Evolutionary conservation across 2,113 vertebrate species (phyloP).

Genomic region (Tragelaphus strepsiceros): DNA sequence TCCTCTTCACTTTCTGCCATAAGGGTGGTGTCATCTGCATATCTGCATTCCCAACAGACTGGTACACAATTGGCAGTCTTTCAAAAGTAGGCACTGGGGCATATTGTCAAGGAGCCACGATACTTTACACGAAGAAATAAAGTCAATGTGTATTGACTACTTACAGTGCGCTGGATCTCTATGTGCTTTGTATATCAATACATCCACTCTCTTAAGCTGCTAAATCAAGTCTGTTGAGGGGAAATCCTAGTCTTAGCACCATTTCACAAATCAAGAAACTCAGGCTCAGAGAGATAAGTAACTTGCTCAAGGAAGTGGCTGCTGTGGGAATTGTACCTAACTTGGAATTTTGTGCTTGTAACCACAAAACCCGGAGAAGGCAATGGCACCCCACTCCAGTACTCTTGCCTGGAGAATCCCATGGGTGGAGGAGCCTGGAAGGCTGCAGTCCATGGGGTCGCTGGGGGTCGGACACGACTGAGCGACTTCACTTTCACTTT

Average conservation of each 20-base stretch:
- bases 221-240: not conserved
- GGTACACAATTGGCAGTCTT: not conserved
- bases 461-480: too few species aligned
- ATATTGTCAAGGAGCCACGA: not conserved
- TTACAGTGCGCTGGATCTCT: not conserved
- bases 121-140: not conserved
- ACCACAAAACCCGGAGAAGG: not conserved
- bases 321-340: not conserved
- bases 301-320: not conserved
- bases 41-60: not conserved
- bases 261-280: slow-evolving; percentile 11
- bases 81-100: not conserved
- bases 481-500: too few species aligned
- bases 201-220: not conserved
- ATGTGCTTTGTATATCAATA: not conserved
- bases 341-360: not conserved
- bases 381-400: too few species aligned
- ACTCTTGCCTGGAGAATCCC: too few species aligned
- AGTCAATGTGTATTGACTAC: not conserved
- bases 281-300: not conserved
- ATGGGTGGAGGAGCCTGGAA: too few species aligned
- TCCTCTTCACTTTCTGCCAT: too few species aligned
- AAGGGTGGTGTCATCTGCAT: too few species aligned
- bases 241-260: not conserved
- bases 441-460: too few species aligned